Percentiles rank a stretch among this genome's conserved stretches.
Evolutionary conservation across 2,888 invertebrate species (phyloP).

Genomic region (Dexiosoma caninum): DNA sequence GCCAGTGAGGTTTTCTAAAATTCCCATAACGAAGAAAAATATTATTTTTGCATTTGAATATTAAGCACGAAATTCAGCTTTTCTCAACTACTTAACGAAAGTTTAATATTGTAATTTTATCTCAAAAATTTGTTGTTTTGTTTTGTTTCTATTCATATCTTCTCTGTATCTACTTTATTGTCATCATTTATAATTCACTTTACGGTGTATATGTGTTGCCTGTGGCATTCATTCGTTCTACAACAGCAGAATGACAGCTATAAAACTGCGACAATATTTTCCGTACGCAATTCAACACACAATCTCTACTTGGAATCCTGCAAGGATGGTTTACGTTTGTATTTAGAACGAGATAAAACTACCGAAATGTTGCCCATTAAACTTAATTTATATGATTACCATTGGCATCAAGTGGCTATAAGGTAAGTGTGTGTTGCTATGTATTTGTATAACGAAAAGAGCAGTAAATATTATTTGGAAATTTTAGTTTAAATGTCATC

Average conservation of each 20-base stretch:
- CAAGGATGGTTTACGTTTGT: slow-evolving; percentile 75
- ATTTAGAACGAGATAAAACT: slow-evolving; percentile 76
- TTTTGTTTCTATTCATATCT: not conserved
- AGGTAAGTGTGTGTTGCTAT: slow-evolving; percentile 69
- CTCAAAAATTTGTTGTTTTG: not conserved
- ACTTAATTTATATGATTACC: slow-evolving; percentile 78
- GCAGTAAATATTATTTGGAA: not conserved
- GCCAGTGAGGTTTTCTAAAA: not conserved
- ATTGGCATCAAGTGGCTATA: slow-evolving; percentile 78
- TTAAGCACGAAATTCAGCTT: not conserved
- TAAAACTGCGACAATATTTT: slow-evolving; percentile 74
- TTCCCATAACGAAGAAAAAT: not conserved
- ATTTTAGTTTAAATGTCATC: not conserved
- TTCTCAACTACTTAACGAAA: not conserved
- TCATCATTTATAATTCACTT: not conserved
- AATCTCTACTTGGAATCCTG: slow-evolving; percentile 77
- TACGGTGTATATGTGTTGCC: slow-evolving; percentile 3
- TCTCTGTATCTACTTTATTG: slow-evolving; percentile 28
- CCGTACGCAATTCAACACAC: slow-evolving; percentile 75
- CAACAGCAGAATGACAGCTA: slow-evolving; percentile 67
- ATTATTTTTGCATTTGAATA: not conserved
- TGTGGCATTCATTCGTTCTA: slow-evolving; percentile 23
- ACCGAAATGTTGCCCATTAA: slow-evolving; percentile 78
- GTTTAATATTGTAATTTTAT: slow-evolving; percentile 11
- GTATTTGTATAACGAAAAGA: not conserved